These are phyloP conservation scores for Poecilia gillii DNA, from an alignment of 2,797 vertebrate species.

Conservation along the genomic window DNA sequence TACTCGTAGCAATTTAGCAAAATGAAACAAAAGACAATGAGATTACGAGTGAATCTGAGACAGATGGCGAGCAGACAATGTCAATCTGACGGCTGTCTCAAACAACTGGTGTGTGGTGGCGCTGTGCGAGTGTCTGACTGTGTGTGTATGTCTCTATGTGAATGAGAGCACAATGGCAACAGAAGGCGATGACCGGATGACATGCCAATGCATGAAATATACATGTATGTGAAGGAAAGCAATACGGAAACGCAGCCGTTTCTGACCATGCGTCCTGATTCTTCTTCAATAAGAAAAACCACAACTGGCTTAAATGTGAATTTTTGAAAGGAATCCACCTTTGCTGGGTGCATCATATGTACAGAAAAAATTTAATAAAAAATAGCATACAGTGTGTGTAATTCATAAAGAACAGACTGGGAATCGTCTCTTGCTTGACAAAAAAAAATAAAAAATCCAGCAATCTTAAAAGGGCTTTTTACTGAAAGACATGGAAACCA, in stretches of 20 bases:
- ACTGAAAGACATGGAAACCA: slow-evolving; percentile 44
- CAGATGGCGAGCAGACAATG: slow-evolving; percentile 64
- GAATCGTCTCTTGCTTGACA: slow-evolving; percentile 40
- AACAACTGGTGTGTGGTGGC: slow-evolving; percentile 62
- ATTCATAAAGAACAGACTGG: slow-evolving; percentile 16
- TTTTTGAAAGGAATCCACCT: slow-evolving; percentile 28
- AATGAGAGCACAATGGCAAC: slow-evolving; percentile 17
- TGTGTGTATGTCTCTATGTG: slow-evolving; percentile 12
- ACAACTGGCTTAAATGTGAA: slow-evolving; percentile 22
- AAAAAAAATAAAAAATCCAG: slow-evolving; percentile 27
- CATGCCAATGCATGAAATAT: slow-evolving; percentile 23
- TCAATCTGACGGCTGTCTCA: slow-evolving; percentile 52
- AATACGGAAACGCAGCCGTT: slow-evolving; percentile 42
- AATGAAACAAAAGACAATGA: slow-evolving; percentile 21
- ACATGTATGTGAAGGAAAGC: slow-evolving; percentile 45
- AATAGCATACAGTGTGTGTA: slow-evolving; percentile 16
- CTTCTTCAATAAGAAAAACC: slow-evolving; percentile 22
- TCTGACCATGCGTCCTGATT: slow-evolving; percentile 8
- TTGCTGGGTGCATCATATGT: slow-evolving; percentile 19
- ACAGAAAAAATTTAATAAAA: slow-evolving; percentile 12
- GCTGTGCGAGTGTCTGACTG: slow-evolving; percentile 28
- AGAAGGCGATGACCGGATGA: slow-evolving; percentile 57
- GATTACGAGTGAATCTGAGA: slow-evolving; percentile 37
- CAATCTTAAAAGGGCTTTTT: slow-evolving; percentile 55
- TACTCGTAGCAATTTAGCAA: slow-evolving; percentile 12